Evolutionary conservation across 2,888 invertebrate genomes (phyloP).

Genomic region (Phymatocera aterrima): DNA sequence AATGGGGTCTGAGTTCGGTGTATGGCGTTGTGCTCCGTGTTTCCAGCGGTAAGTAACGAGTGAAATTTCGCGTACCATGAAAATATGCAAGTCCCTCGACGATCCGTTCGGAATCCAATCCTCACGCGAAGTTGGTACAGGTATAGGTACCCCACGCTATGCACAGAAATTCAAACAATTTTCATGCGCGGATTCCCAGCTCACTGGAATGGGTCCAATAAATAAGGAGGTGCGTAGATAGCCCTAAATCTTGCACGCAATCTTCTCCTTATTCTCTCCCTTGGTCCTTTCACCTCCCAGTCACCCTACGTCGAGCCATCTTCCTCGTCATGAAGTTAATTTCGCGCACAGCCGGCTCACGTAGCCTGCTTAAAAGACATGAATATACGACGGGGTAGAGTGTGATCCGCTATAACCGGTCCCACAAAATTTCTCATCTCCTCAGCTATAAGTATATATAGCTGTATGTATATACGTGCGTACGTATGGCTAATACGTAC

Average conservation of each 20-base stretch:
- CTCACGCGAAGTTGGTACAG: neutral
- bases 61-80: slow-evolving; percentile 20
- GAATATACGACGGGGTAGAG: slow-evolving; percentile 35
- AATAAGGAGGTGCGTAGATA: slow-evolving; percentile 46
- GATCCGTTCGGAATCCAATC: neutral
- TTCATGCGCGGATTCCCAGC: slow-evolving; percentile 21
- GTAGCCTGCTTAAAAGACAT: slow-evolving; percentile 25
- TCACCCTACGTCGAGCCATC: slow-evolving; percentile 9
- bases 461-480: too few species aligned
- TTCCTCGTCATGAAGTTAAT: slow-evolving; percentile 39
- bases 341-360: slow-evolving; percentile 32
- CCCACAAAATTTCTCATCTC: slow-evolving; percentile 36
- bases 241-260: slow-evolving; percentile 47
- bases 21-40: neutral
- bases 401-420: slow-evolving; percentile 31
- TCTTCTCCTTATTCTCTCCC: slow-evolving; percentile 45
- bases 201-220: slow-evolving; percentile 42
- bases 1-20: too few species aligned
- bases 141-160: too few species aligned
- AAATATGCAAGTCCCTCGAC: slow-evolving; percentile 5
- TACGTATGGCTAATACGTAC: too few species aligned
- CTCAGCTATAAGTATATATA: neutral
- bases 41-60: neutral
- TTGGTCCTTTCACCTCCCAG: slow-evolving; percentile 22
- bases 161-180: slow-evolving; percentile 41